phyloP scores from a whole-genome alignment of 1,140 invertebrate genomes.

The Apocrypta bakeri region DNA sequence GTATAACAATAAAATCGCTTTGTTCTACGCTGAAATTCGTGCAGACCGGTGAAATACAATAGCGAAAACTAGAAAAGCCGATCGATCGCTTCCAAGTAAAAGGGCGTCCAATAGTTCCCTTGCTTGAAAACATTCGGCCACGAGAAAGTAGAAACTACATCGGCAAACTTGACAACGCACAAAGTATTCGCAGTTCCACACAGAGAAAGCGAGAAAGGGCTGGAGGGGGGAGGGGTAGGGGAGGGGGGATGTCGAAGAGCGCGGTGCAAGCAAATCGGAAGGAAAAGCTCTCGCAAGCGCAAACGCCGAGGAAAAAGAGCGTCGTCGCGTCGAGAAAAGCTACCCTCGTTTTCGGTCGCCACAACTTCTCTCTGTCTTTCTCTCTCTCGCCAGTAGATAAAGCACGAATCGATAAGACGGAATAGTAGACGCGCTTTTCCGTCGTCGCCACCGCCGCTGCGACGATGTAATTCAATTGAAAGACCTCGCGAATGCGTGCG shows the following conservation, averaged over 20 bases:
- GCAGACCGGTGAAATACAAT: background rate
- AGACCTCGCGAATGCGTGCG: background rate
- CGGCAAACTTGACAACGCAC: background rate
- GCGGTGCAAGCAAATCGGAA: background rate
- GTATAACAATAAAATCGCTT: no score
- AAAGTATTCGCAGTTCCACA: background rate
- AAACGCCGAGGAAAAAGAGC: background rate
- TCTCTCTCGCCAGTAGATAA: slow-evolving; percentile 5
- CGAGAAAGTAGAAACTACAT: background rate
- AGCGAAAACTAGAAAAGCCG: background rate
- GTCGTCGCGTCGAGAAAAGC: background rate
- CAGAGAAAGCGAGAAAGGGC: background rate
- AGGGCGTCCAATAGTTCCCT: background rate
- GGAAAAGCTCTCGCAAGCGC: background rate
- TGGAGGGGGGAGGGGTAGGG: background rate
- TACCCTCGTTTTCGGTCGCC: background rate
- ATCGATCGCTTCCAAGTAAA: background rate
- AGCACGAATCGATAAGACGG: slow-evolving; percentile 21
- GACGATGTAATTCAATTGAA: background rate
- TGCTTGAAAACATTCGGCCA: background rate
- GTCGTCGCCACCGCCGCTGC: background rate
- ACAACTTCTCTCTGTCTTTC: background rate
- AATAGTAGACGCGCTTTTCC: slow-evolving; percentile 4
- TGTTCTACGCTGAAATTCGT: background rate
- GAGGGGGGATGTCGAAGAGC: background rate